Evolutionary conservation across 2,888 invertebrate genomes (phyloP).

Genomic region (Eristalis intricaria): DNA sequence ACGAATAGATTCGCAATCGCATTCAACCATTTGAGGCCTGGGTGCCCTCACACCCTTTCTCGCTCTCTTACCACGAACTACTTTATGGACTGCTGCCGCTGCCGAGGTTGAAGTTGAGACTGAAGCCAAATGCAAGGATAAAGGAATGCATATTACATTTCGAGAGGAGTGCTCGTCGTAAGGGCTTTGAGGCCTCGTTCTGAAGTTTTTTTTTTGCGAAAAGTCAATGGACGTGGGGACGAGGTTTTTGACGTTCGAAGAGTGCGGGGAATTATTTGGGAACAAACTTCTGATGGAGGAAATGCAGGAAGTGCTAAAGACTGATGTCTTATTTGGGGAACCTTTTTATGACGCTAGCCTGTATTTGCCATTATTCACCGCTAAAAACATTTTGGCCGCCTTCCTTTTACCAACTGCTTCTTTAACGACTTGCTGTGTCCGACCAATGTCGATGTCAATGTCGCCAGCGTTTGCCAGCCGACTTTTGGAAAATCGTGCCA

Average conservation of each 20-base stretch:
- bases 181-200: background rate
- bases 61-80: background rate
- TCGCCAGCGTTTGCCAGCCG: too few relatives aligned
- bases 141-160: slow-evolving; percentile 30
- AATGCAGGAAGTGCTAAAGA: too few relatives aligned
- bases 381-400: too few relatives aligned
- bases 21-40: background rate
- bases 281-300: too few relatives aligned
- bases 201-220: slow-evolving; percentile 13
- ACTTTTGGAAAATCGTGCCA: too few relatives aligned
- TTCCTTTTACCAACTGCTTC: too few relatives aligned
- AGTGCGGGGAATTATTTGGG: background rate
- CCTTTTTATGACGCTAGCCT: too few relatives aligned
- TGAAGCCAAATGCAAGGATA: slow-evolving; percentile 26
- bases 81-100: background rate
- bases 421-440: too few relatives aligned
- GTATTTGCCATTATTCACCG: too few relatives aligned
- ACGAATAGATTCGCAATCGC: slow-evolving; percentile 45
- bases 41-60: background rate
- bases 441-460: too few relatives aligned
- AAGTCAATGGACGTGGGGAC: slow-evolving; percentile 10
- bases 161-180: slow-evolving; percentile 16
- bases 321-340: too few relatives aligned
- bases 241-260: slow-evolving; percentile 27
- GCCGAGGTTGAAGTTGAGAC: background rate